Base-by-base conservation (phyloP, 2,888 invertebrate species). In the Encarsia formosa region DNA sequence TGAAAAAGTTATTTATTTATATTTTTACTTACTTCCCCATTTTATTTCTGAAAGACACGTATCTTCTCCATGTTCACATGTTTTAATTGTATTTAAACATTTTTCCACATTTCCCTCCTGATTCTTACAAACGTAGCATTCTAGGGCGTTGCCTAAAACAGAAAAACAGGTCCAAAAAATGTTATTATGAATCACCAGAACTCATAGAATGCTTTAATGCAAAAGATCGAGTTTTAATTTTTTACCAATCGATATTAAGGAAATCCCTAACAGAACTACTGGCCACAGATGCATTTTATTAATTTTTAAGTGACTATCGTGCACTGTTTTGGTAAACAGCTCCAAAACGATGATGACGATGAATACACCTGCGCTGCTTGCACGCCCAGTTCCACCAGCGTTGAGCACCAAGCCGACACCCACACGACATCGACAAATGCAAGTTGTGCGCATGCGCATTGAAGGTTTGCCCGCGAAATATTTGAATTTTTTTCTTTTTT, bases 71-170 rank as follows among this genome's bases (percentile, higher is more conserved):
- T 86, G 85, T 60, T 91, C 88, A 73, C 97, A 98, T 9, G 90
- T 91, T 75, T 86, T 88, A 8, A 95, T 91, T 1, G 94, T 92
- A 67, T 88, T 91, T 4, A 89, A 78, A 73, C 97, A 98, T 76
- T 98, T 97, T 59, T 90, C 94, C 44, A 80, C 82, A 71, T 97
- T 97, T 61, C 88, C 87, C 61, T 93, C 92, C 77, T 98, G 97
- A 64, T 90, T 85, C 58, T 86, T 82, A 73, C 97, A 98, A 13
- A 96, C 94, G 71, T 97, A 97, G 74, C 97, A 98, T 77, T 97
- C 96, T 59, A 96, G 78, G 59, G 85, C 79, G 67, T 73, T 67
- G 64, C 79, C 87, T 86, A 72, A 59, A 68, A 65, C 16, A 13
- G 34, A 34, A 13, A 5, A 34, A n/a, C 34, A 34, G 15, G 26